Evolutionary conservation across 2,888 invertebrate genomes (phyloP), one percentile per base, ranked within the genome.

Genomic region (Eupeodes latifasciatus): DNA sequence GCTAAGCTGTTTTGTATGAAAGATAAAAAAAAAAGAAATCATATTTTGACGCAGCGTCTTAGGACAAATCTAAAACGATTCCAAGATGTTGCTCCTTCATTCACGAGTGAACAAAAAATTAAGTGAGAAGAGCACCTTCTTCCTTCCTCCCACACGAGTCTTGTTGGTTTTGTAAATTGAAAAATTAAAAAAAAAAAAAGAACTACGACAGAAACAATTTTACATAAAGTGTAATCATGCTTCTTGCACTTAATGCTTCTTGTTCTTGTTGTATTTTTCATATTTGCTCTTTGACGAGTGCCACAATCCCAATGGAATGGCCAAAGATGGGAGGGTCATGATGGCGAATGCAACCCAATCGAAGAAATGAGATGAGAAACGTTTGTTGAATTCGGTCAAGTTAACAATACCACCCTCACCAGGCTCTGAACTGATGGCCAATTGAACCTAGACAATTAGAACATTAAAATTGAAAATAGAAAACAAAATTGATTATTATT

Each of bases 301-400:
- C 99, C 99, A 99, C 89, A 99, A 95, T 51, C 96, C 96, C 93
- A 98, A 98, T 81, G 99, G 99, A 93, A 99, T 98, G 61, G 97
- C 97, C 64, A 99, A 94, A 4, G 99, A 98, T 6, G 99, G 99
- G 89, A 99, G 94, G 40, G 98, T 98, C 98, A 99, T 98, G 79
- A 99, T 96, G 51, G 98, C 98, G 92, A 99, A 99, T 40, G 98
- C 98, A 77, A 97, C 95, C 99, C 99, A 99, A 94, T 99, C 99
- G 87, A 98, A 97, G 93, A 98, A 96, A 94, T 99, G 99, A 0
- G 99, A 98, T 4, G 99, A 99, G 94, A 99, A 99, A 92, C 98
- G 97, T 94, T 98, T 97, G 94, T 99, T 98, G 92, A 97, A 99
- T 94, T 99, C 99, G 91, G 95, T 96, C 94, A 96, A 97, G 14